A percentile compares a stretch with the other conserved stretches of the same genome.
phyloP scores from a whole-genome alignment of 1,140 invertebrate species.

The Drosophila gunungcola region DNA sequence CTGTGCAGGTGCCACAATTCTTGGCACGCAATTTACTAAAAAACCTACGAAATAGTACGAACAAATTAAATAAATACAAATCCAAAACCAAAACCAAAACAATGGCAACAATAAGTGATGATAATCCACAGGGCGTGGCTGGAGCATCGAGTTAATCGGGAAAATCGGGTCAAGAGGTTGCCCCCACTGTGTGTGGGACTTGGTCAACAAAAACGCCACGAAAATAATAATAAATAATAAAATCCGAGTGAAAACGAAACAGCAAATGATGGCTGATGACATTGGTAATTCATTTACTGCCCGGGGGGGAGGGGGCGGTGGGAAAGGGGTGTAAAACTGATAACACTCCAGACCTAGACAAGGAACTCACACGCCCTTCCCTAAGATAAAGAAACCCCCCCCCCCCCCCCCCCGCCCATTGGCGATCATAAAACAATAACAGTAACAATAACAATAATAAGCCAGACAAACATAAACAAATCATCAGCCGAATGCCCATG shows the following conservation, averaged over 20 bases:
- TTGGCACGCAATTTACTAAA: conserved; percentile 5
- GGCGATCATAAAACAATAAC: conserved; percentile 28
- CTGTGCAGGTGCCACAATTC: background rate
- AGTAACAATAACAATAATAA: conserved; percentile 6
- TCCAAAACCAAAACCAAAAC: conserved; percentile 4
- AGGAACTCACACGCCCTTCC: background rate
- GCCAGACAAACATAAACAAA: conserved; percentile 49
- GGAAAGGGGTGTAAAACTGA: background rate
- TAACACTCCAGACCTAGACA: background rate
- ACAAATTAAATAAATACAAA: background rate
- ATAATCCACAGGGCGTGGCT: conserved; percentile 48
- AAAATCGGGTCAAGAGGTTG: conserved; percentile 60
- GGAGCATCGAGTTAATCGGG: conserved; percentile 13
- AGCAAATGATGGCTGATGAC: background rate
- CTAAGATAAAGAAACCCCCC: conserved; percentile 11
- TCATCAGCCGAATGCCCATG: conserved; percentile 27
- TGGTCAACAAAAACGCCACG: conserved; percentile 15
- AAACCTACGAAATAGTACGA: background rate
- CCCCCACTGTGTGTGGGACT: conserved; percentile 12
- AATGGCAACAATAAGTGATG: background rate
- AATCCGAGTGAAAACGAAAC: conserved; percentile 4
- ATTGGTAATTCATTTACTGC: conserved; percentile 7
- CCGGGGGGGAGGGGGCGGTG: no score
- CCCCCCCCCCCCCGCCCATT: background rate
- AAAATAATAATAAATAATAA: background rate